Evolutionary conservation across 2,888 invertebrate species (phyloP), one percentile per base, ranked within the genome.

Genomic region (Tenthredo livida): DNA sequence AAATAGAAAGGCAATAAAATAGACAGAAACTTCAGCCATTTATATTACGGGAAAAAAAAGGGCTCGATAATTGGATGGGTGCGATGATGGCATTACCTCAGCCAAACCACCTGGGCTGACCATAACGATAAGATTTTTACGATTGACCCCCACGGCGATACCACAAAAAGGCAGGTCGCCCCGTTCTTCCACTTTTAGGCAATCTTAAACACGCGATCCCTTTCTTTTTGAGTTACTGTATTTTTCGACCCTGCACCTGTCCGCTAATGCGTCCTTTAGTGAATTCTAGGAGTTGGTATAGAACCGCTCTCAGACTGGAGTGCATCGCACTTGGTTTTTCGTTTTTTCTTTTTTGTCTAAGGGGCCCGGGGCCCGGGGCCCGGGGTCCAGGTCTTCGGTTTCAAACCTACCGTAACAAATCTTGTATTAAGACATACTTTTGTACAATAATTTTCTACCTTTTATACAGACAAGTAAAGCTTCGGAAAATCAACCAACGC

Each of bases 171-270:
- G 33, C 29, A 29, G 29, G 25, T n/a, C 47, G 17, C 77, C 33
- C 15, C 33, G 29, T 17, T 58, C 40, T 33, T 29, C 29, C 29
- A 54, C 6, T 50, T 77, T 77, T 77, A 54, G 77, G 77, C 77
- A 54, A 77, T 77, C 54, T 43, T 12, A 33, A 80, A 33, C 80
- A 83, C 83, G 83, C 83, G 83, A 83, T 65, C 50, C 78, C 58
- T 61, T 37, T 61, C n/a, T 37, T 37, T 84, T 80, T 85, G 82
- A 85, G 80, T 85, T 85, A 85, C 54, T 40, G 85, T 21, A 43
- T 65, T 47, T 84, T 84, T 33, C 50, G 15, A 77, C 33, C 65
- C 50, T n/a, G 82, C 85, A 85, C 85, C 85, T 85, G 85, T 67
- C 80, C 67, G 78, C 82, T 85, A 82, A 85, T 85, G 85, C 82